These are phyloP conservation scores for Perdita meconis DNA, from an alignment of 2,888 invertebrate genomes.

Conservation along the genomic window DNA sequence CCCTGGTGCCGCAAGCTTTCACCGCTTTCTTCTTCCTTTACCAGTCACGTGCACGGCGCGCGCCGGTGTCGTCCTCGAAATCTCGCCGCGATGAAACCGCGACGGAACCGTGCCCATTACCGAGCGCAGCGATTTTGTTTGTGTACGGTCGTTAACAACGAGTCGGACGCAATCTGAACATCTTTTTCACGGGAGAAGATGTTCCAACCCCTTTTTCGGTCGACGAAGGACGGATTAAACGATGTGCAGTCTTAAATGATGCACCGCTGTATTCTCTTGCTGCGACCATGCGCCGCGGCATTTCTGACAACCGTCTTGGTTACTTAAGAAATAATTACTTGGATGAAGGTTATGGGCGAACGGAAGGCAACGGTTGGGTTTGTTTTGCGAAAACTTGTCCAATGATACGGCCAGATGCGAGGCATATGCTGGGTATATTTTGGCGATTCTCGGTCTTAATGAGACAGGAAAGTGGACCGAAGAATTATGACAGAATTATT, in stretches of 20 bases:
- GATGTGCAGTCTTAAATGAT: conserved; percentile 14
- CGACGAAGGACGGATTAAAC: conserved; percentile 22
- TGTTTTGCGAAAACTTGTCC: conserved; percentile 13
- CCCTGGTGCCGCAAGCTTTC: conserved; percentile 62
- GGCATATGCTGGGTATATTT: no score
- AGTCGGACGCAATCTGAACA: conserved; percentile 36
- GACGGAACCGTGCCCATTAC: conserved; percentile 40
- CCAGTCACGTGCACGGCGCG: conserved; percentile 30
- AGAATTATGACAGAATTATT: no score
- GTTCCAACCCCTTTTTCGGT: background rate
- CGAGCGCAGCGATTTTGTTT: conserved; percentile 51
- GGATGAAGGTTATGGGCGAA: no score
- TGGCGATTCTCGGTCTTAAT: no score
- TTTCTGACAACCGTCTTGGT: background rate
- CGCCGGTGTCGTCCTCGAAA: conserved; percentile 36
- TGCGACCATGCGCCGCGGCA: background rate
- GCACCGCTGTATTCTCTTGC: background rate
- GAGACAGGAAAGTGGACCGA: no score
- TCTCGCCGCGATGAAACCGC: conserved; percentile 23
- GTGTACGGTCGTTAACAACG: conserved; percentile 34
- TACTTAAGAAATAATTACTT: background rate
- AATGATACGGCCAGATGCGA: no score
- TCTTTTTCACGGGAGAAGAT: conserved; percentile 15
- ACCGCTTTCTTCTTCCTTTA: conserved; percentile 59
- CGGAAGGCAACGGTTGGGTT: no score